Base-by-base conservation (phyloP, 2,113 vertebrate species). In the Gorsachius goisagi region DNA sequence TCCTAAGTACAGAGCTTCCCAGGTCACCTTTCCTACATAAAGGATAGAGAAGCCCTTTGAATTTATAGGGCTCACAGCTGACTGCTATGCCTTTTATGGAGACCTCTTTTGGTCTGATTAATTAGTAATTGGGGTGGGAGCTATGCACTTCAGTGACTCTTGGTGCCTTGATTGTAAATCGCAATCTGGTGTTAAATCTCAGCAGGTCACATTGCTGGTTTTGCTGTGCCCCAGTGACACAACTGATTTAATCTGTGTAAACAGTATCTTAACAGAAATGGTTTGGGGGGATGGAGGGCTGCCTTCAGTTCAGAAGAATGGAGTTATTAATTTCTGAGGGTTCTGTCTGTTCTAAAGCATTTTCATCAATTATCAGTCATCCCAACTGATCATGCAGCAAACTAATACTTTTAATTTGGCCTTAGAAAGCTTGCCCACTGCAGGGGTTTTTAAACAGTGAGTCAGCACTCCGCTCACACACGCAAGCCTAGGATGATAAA, bases 61-160 rank as follows among this genome's bases (percentile, higher is more conserved):
- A 97, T 96, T 96, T 92, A 96, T 75, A 82, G 79, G 89, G 39
- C 74, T 93, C 71, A 39, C 68, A 94, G 90, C 85, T 96, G 92
- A 97, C 71, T 86, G 62, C 35, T 27, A 21, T 82, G 89, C 74
- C 89, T 97, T 97, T 97, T 97, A 97, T 74, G 44, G 94, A 95
- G 96, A 85, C 96, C 95, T 98, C 96, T 98, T 98, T 96, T 96
- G 97, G 96, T 96, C 95, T 98, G 98, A 98, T 98, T 98, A 98
- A 98, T 98, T 97, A 98, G 97, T 98, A 97, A 97, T 91, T 97
- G 98, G 97, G 98, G 96, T 1, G 68, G 97, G 89, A 97, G 94
- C 88, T 97, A 39, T 92, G 98, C 97, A 98, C 98, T 97, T 97
- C 96, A 97, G 97, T 98, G 97, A 96, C 94, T 98, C 95, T 94